A percentile compares a stretch with the other conserved stretches of the same genome.
Conservation (phyloP, 1,140 invertebrate genomes). For the Drosophila jambulina region DNA sequence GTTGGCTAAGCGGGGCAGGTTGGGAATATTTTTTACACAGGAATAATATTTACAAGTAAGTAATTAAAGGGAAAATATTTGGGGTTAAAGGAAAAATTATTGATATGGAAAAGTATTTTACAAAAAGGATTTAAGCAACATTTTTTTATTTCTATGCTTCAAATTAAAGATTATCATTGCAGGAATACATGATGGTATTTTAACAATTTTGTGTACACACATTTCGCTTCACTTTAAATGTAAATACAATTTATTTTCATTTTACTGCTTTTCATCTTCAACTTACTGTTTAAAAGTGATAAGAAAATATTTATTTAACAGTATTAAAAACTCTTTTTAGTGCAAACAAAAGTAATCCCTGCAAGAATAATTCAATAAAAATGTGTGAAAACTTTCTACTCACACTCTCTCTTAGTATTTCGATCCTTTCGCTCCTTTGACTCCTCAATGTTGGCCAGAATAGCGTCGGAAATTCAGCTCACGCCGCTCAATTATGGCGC, state of each 20-base stretch:
- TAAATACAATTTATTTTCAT: neutral
- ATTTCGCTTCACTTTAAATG: neutral
- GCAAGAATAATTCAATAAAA: neutral
- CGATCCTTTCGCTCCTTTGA: neutral
- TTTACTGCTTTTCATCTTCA: too few relatives aligned
- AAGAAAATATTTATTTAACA: too few relatives aligned
- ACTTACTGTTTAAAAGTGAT: too few relatives aligned
- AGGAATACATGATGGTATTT: neutral
- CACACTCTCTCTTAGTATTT: neutral
- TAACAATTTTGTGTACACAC: neutral
- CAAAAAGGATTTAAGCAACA: neutral
- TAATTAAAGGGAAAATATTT: neutral
- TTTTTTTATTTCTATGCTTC: neutral
- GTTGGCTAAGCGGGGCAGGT: neutral
- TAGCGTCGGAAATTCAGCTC: constrained; percentile 54
- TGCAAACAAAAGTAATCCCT: neutral
- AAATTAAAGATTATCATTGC: neutral
- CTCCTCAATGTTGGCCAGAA: constrained; percentile 6
- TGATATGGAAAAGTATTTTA: neutral
- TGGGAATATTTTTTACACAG: neutral
- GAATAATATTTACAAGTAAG: neutral
- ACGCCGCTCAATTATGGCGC: constrained; percentile 79
- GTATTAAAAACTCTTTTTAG: neutral
- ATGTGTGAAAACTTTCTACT: neutral
- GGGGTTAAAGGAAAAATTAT: too few relatives aligned